Evolutionary conservation across 1,140 invertebrate species (phyloP).

Genomic region (Panagrolaimus sp.): DNA sequence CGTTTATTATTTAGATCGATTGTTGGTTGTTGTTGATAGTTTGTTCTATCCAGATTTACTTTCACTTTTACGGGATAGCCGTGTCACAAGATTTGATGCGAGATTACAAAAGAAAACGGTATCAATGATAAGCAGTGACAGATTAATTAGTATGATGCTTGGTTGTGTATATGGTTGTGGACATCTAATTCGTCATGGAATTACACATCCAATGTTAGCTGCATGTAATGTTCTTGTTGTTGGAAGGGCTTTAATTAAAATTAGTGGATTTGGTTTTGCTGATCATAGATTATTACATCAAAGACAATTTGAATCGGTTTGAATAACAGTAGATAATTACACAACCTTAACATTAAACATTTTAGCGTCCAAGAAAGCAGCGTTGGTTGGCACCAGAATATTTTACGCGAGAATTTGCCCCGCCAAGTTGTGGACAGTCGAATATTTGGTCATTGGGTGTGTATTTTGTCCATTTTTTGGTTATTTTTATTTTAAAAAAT

Average conservation of each 20-base stretch:
- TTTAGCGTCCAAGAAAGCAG: neutral
- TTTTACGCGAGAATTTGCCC: neutral
- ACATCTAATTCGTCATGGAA: slow-evolving; percentile 5
- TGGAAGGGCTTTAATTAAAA: neutral
- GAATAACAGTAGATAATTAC: too few species aligned
- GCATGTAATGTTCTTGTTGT: slow-evolving; percentile 7
- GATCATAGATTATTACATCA: slow-evolving; percentile 12
- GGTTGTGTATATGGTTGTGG: slow-evolving; percentile 12
- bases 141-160: slow-evolving; percentile 6
- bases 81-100: neutral
- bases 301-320: slow-evolving; percentile 10
- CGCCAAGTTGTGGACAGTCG: neutral
- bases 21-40: slow-evolving; percentile 6
- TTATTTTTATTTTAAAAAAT: too few species aligned
- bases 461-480: too few species aligned
- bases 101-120: slow-evolving; percentile 3
- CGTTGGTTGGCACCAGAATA: slow-evolving; percentile 8
- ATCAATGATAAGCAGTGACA: slow-evolving; percentile 4
- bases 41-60: slow-evolving; percentile 8
- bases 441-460: slow-evolving; percentile 4
- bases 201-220: slow-evolving; percentile 10
- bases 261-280: slow-evolving; percentile 4
- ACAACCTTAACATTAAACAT: too few species aligned
- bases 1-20: neutral
- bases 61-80: neutral